phyloP scores from a whole-genome alignment of 2,797 vertebrate genomes.

The Artibeus jamaicensis region DNA sequence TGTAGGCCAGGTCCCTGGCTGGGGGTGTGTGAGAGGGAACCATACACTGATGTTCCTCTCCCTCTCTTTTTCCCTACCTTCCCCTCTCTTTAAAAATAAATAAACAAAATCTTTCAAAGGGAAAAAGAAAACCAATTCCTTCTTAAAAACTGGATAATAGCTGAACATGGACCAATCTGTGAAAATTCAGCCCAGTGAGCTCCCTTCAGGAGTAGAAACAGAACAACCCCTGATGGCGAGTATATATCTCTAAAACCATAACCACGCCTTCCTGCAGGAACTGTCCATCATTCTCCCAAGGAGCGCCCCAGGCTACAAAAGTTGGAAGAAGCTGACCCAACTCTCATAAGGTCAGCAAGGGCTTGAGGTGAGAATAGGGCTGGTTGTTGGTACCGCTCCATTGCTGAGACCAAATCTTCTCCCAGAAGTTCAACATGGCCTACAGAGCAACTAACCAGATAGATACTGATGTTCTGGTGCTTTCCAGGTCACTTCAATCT shows the following conservation, averaged over 20 bases:
- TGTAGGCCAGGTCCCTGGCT: background rate
- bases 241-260: no score
- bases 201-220: no score
- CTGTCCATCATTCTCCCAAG: background rate
- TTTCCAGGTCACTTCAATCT: background rate
- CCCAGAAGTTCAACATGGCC: background rate
- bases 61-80: no score
- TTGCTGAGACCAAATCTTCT: background rate
- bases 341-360: background rate
- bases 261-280: slow-evolving; percentile 82
- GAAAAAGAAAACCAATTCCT: no score
- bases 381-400: rapidly evolving
- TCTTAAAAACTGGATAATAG: no score
- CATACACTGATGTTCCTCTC: background rate
- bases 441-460: background rate
- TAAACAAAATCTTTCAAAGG: no score
- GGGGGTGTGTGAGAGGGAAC: background rate
- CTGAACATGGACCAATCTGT: no score
- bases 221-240: no score
- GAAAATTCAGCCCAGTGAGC: no score
- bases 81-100: no score
- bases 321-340: background rate
- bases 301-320: background rate
- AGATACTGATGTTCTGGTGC: background rate
- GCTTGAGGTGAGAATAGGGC: background rate